These are phyloP conservation scores for Polia nebulosa DNA, from an alignment of 2,888 invertebrate genomes.

Conservation along the genomic window DNA sequence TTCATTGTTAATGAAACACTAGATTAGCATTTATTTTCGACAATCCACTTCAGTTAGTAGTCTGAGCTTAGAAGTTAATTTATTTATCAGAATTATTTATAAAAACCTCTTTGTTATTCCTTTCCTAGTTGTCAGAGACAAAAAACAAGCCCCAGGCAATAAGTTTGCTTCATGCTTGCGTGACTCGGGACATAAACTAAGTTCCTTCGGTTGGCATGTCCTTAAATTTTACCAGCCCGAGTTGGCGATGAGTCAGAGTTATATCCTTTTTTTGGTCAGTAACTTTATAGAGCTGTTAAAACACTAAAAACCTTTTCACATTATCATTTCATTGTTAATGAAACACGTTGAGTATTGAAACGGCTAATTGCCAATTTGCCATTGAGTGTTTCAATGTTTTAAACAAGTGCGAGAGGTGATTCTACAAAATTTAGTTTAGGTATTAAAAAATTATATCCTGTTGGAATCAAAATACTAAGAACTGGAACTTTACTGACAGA, in stretches of 20 bases:
- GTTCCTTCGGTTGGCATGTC: constrained; percentile 34
- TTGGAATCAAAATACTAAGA: no score
- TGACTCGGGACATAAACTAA: constrained; percentile 46
- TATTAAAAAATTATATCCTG: no score
- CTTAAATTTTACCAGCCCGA: constrained; percentile 51
- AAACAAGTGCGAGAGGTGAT: no score
- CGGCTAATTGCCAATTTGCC: constrained; percentile 1
- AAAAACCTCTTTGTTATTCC: neutral
- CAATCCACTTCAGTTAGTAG: no score
- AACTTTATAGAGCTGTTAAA: constrained; percentile 26
- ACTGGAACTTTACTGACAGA: no score
- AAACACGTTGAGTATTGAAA: constrained; percentile 8
- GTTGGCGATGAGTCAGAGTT: constrained; percentile 54
- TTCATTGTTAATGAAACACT: no score
- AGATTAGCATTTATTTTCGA: no score
- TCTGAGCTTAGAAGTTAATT: no score
- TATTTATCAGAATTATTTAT: no score
- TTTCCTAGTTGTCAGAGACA: neutral
- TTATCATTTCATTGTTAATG: constrained; percentile 23
- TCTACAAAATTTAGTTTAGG: no score
- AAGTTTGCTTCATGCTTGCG: constrained; percentile 29
- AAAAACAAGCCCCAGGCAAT: neutral
- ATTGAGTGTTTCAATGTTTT: constrained; percentile 15
- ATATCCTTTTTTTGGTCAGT: constrained; percentile 33
- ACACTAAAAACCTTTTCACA: constrained; percentile 18